A percentile compares a stretch with the other conserved stretches of the same genome.
Evolutionary conservation across 2,888 invertebrate species (phyloP).

Genomic region (Adineta ricciae): DNA sequence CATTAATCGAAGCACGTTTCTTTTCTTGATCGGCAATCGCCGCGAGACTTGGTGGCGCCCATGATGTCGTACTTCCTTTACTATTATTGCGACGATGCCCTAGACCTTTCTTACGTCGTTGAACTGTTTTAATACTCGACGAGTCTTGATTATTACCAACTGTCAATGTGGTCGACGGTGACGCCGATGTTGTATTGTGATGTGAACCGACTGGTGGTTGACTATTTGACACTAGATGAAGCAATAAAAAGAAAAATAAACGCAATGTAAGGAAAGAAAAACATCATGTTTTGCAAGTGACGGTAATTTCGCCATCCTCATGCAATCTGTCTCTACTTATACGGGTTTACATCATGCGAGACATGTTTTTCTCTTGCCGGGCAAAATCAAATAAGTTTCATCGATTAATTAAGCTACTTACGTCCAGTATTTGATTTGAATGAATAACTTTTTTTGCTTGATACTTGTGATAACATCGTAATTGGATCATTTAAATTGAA

Average conservation of each 20-base stretch:
- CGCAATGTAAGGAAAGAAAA: background rate
- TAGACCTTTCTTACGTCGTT: background rate
- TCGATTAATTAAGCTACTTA: background rate
- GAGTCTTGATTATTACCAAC: background rate
- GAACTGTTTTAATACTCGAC: background rate
- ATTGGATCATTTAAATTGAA: background rate
- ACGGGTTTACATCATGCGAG: background rate
- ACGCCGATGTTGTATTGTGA: background rate
- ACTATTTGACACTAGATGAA: background rate
- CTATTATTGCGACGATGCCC: background rate
- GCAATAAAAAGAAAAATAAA: background rate
- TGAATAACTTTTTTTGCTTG: background rate
- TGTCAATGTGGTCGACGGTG: background rate
- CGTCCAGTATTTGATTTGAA: background rate
- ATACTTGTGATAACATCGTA: background rate
- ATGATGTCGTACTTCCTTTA: background rate
- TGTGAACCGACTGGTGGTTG: background rate
- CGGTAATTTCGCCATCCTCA: background rate
- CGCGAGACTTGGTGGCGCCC: background rate
- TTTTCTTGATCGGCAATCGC: background rate
- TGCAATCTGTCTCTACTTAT: background rate
- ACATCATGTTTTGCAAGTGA: background rate
- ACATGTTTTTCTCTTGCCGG: background rate
- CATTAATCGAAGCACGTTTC: background rate
- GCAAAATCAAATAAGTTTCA: background rate